Conservation (phyloP, 1,140 invertebrate species). For the Euglossa dilemma region DNA sequence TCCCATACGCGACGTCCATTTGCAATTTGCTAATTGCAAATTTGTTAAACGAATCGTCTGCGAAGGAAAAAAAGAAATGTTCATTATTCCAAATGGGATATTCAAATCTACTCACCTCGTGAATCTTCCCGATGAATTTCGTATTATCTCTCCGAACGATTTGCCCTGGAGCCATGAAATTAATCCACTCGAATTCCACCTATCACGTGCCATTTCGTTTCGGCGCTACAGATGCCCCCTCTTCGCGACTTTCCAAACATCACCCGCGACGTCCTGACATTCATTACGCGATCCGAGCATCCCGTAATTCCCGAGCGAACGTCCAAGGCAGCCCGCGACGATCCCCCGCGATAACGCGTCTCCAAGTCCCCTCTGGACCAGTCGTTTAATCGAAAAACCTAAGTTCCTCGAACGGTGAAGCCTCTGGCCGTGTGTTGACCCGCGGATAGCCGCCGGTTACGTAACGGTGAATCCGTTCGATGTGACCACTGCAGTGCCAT, state of each 20-base stretch:
- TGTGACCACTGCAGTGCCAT: slow-evolving; percentile 69
- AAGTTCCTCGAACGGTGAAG: slow-evolving; percentile 61
- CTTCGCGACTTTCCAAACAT: background rate
- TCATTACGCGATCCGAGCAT: background rate
- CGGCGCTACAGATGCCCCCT: background rate
- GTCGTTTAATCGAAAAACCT: slow-evolving; percentile 65
- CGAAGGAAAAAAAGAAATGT: no score
- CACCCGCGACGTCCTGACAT: background rate
- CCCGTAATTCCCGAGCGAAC: background rate
- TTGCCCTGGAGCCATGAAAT: no score
- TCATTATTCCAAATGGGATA: no score
- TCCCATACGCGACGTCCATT: no score
- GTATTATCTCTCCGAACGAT: no score
- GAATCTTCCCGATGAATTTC: no score
- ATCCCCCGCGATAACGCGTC: slow-evolving; percentile 31
- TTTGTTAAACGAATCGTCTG: no score
- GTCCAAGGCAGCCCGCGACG: slow-evolving; percentile 1
- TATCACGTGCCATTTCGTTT: background rate
- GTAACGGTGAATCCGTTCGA: slow-evolving; percentile 75
- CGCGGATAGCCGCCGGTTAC: slow-evolving; percentile 70
- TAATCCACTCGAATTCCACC: no score
- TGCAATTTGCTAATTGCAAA: no score
- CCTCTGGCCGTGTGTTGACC: slow-evolving; percentile 66
- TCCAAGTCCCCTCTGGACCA: slow-evolving; percentile 48
- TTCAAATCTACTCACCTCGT: no score